These are phyloP conservation scores for Tyto alba DNA, from an alignment of 2,113 vertebrate genomes.

Conservation along the genomic window DNA sequence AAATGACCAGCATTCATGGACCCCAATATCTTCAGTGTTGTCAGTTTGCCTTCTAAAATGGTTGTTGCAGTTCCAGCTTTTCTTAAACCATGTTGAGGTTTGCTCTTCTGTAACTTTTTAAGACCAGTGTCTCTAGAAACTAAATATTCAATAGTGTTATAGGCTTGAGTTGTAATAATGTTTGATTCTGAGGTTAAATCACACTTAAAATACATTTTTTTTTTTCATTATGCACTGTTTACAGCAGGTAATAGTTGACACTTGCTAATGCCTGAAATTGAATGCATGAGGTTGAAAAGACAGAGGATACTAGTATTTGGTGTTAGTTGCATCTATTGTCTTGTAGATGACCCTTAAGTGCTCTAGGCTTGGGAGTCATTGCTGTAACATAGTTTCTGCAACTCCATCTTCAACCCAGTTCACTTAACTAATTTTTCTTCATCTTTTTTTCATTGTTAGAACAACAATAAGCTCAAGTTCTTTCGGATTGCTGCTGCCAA, in stretches of 20 bases:
- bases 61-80: not conserved
- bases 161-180: not conserved
- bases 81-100: not conserved
- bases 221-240: not conserved
- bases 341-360: not conserved
- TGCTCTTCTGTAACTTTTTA: not conserved
- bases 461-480: constrained; percentile 74
- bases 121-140: not conserved
- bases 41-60: not conserved
- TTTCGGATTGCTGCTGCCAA: constrained; percentile 81
- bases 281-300: not conserved
- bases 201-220: not conserved
- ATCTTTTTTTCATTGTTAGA: constrained; percentile 44
- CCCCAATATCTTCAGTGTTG: not conserved
- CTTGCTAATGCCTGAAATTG: not conserved
- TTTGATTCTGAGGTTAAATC: not conserved
- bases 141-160: not conserved
- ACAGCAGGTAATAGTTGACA: not conserved
- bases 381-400: not conserved
- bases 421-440: not conserved
- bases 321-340: not conserved
- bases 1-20: not conserved
- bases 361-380: not conserved
- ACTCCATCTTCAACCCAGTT: not conserved
- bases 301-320: not conserved